Conservation (phyloP, 2,888 invertebrate genomes). For the Craniophora ligustri region DNA sequence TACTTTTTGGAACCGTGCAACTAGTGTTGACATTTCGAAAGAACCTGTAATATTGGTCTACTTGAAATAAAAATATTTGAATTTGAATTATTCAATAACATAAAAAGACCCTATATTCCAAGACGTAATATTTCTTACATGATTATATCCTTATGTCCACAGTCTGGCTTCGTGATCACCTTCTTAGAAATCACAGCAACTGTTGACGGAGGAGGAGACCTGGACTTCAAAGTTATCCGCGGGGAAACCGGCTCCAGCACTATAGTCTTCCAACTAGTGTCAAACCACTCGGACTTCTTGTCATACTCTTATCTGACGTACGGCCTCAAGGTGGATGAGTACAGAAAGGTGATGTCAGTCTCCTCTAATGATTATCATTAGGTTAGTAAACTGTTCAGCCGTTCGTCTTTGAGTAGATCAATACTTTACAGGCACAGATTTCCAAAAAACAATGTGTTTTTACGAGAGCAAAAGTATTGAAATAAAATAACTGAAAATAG, state of each 20-base stretch:
- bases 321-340: conserved; percentile 79
- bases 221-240: conserved; percentile 72
- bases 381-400: conserved; percentile 59
- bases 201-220: conserved; percentile 67
- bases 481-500: not conserved
- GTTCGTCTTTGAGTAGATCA: too few relatives aligned
- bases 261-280: conserved; percentile 78
- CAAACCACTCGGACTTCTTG: conserved; percentile 81
- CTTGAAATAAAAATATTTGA: too few relatives aligned
- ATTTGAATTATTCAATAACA: too few relatives aligned
- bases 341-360: conserved; percentile 79
- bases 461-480: not conserved
- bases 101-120: too few relatives aligned
- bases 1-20: too few relatives aligned
- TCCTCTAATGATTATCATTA: conserved; percentile 57
- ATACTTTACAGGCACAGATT: too few relatives aligned
- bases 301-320: conserved; percentile 76
- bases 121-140: not conserved
- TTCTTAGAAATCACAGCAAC: conserved; percentile 77
- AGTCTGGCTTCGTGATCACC: conserved; percentile 78
- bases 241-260: conserved; percentile 72
- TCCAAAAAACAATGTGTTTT: too few relatives aligned
- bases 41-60: too few relatives aligned
- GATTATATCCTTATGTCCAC: too few relatives aligned
- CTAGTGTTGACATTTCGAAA: too few relatives aligned